phyloP scores from a whole-genome alignment of 2,888 invertebrate species.

The Sylvicola cinctus region DNA sequence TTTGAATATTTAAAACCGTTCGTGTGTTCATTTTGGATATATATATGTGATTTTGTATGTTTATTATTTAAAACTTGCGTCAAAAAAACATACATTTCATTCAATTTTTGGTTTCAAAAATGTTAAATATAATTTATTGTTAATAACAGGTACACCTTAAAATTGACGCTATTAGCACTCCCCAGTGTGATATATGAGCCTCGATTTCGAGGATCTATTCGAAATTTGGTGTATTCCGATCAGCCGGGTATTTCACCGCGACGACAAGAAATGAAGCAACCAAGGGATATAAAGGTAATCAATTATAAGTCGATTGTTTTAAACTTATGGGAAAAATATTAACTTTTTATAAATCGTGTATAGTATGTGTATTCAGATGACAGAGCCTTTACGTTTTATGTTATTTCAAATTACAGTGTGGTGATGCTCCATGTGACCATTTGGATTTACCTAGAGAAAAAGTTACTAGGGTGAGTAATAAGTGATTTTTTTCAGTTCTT shows the following conservation, averaged over 20 bases:
- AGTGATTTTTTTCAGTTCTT: background rate
- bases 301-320: background rate
- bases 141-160: slow-evolving; percentile 48
- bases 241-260: slow-evolving; percentile 54
- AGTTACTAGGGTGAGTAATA: slow-evolving; percentile 19
- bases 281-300: slow-evolving; percentile 56
- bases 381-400: too few species aligned
- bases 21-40: too few species aligned
- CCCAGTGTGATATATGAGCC: slow-evolving; percentile 89
- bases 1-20: too few species aligned
- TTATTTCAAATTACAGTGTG: slow-evolving; percentile 15
- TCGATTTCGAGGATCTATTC: slow-evolving; percentile 70
- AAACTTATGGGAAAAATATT: background rate
- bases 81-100: slow-evolving; percentile 1
- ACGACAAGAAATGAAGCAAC: slow-evolving; percentile 66
- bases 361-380: background rate
- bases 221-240: slow-evolving; percentile 81
- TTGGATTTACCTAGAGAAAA: slow-evolving; percentile 23
- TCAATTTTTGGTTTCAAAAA: slow-evolving; percentile 14
- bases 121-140: too few species aligned
- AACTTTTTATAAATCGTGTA: background rate
- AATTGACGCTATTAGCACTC: slow-evolving; percentile 62
- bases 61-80: background rate
- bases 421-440: slow-evolving; percentile 25
- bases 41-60: too few species aligned